These are phyloP conservation scores for Sarcophaga peregrina DNA, from an alignment of 1,140 invertebrate genomes.

Conservation along the genomic window DNA sequence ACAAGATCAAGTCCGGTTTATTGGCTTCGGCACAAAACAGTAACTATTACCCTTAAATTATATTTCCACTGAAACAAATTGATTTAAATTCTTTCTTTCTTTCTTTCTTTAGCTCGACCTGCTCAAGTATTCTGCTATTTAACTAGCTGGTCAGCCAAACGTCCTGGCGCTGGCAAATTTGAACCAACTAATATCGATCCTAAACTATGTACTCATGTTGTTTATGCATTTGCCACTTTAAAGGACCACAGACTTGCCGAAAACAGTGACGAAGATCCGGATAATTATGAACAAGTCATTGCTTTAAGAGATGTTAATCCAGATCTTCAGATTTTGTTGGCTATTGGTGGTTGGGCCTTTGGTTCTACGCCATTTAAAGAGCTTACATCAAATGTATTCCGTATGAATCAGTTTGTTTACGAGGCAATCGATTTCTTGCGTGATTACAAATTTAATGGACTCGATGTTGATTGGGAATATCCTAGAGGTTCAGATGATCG, in stretches of 20 bases:
- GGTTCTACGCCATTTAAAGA: slow-evolving; percentile 93
- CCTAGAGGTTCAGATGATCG: slow-evolving; percentile 89
- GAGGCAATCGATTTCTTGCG: slow-evolving; percentile 92
- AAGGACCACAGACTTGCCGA: slow-evolving; percentile 85
- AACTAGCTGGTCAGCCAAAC: slow-evolving; percentile 93
- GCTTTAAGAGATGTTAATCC: slow-evolving; percentile 89
- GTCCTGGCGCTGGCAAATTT: slow-evolving; percentile 87
- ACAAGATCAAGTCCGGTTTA: slow-evolving; percentile 68
- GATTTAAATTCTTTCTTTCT: not conserved
- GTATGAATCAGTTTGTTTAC: slow-evolving; percentile 95
- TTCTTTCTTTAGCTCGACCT: slow-evolving; percentile 73
- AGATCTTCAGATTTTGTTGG: slow-evolving; percentile 88
- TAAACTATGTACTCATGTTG: slow-evolving; percentile 89
- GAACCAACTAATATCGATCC: slow-evolving; percentile 88
- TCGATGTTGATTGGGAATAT: slow-evolving; percentile 96
- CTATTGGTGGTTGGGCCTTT: slow-evolving; percentile 95
- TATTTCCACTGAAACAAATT: not conserved
- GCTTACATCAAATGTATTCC: slow-evolving; percentile 87
- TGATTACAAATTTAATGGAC: slow-evolving; percentile 91
- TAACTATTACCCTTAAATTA: slow-evolving; percentile 63
- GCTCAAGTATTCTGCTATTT: slow-evolving; percentile 92
- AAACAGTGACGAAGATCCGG: slow-evolving; percentile 81
- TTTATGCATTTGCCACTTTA: slow-evolving; percentile 92
- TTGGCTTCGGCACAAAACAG: slow-evolving; percentile 68
- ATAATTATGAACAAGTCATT: slow-evolving; percentile 86